Percentiles rank a stretch among this genome's conserved stretches.
phyloP scores from a whole-genome alignment of 2,113 vertebrate genomes.

The Dissostichus mawsoni region DNA sequence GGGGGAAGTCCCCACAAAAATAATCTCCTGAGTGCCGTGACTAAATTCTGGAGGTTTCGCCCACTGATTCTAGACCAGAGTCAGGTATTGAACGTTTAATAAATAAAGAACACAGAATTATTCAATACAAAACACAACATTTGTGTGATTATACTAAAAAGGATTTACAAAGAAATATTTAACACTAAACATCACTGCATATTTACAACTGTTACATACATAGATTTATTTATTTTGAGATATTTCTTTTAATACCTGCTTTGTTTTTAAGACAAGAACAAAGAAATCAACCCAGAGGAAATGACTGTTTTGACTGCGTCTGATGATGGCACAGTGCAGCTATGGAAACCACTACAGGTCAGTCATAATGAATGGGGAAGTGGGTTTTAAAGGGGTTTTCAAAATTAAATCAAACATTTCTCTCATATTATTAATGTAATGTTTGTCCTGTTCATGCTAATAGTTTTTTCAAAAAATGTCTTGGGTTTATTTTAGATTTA shows the following conservation, averaged over 20 bases:
- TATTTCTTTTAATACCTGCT: neutral
- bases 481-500: neutral
- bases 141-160: too few relatives aligned
- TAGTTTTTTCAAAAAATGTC: neutral
- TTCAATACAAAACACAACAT: too few relatives aligned
- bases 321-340: conserved; percentile 79
- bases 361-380: neutral
- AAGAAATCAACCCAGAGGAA: conserved; percentile 54
- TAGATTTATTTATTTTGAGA: neutral
- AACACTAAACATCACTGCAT: too few relatives aligned
- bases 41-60: too few relatives aligned
- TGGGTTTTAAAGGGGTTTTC: neutral
- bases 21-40: too few relatives aligned
- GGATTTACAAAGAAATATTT: too few relatives aligned
- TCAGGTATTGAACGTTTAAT: too few relatives aligned
- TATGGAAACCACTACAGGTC: conserved; percentile 86
- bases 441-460: too few relatives aligned
- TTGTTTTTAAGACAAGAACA: conserved; percentile 51
- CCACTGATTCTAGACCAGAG: too few relatives aligned
- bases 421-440: too few relatives aligned
- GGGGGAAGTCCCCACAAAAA: too few relatives aligned
- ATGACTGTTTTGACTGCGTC: conserved; percentile 79
- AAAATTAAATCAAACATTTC: neutral
- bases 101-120: too few relatives aligned
- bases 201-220: neutral